These are phyloP conservation scores for Drosophila neotestacea DNA, from an alignment of 2,888 invertebrate genomes.

Conservation along the genomic window DNA sequence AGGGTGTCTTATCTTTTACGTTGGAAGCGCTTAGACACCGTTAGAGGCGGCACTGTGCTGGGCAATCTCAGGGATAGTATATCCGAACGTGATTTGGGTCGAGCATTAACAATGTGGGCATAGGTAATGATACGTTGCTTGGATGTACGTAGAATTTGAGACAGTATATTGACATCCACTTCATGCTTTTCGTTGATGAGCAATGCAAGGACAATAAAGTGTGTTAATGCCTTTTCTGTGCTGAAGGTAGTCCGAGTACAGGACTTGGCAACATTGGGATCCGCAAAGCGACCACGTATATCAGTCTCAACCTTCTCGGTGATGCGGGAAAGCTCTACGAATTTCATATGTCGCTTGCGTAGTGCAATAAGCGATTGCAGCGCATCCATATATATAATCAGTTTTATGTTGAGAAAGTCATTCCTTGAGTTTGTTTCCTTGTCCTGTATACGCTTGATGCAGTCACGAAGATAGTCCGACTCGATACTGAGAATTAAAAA, in stretches of 20 bases:
- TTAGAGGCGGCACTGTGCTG: slow-evolving; percentile 67
- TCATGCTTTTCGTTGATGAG: slow-evolving; percentile 77
- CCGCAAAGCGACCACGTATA: slow-evolving; percentile 80
- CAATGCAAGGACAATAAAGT: slow-evolving; percentile 81
- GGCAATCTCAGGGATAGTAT: slow-evolving; percentile 74
- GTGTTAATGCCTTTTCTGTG: slow-evolving; percentile 82
- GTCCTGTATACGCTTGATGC: slow-evolving; percentile 64
- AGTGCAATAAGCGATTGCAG: slow-evolving; percentile 76
- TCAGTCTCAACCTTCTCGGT: slow-evolving; percentile 84
- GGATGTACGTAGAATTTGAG: slow-evolving; percentile 73
- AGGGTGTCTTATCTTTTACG: slow-evolving; percentile 57
- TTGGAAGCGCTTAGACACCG: slow-evolving; percentile 46
- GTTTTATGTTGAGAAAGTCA: slow-evolving; percentile 73
- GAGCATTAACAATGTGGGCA: slow-evolving; percentile 77
- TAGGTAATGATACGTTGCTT: slow-evolving; percentile 75
- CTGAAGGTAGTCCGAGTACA: slow-evolving; percentile 71
- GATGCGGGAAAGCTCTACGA: slow-evolving; percentile 77
- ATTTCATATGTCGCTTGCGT: slow-evolving; percentile 65
- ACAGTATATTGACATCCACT: slow-evolving; percentile 68
- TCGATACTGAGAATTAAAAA: slow-evolving; percentile 66
- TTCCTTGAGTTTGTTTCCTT: slow-evolving; percentile 52
- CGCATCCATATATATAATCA: slow-evolving; percentile 83
- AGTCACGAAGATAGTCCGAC: slow-evolving; percentile 75
- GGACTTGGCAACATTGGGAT: slow-evolving; percentile 63
- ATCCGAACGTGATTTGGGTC: slow-evolving; percentile 58